Base-by-base conservation (phyloP, 2,888 invertebrate genomes). In the Pollenia griseotomentosa region DNA sequence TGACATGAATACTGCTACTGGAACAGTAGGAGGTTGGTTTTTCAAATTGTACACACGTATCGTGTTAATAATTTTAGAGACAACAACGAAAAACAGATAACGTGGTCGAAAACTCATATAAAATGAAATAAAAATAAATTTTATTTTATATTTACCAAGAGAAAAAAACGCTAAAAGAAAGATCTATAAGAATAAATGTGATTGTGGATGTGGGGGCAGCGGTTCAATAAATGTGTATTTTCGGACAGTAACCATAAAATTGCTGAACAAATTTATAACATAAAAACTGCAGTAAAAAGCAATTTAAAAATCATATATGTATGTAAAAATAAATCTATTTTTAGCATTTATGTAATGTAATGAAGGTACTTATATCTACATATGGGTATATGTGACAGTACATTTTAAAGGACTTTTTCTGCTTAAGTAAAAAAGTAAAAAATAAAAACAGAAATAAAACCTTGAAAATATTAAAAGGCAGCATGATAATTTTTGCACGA, bases 71-170 rank as follows among this genome's bases (percentile, higher is more conserved):
- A 16, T 33, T 61, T 74, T 48, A 74, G 16, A 61, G 12, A 40
- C 74, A 61, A 61, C 48, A 73, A n/a, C 57, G 14, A 73, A 51
- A 23, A 14, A 55, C 14, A 55, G 19, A 55, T 55, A 55, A 53
- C 6, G 33, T 44, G 55, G 14, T 14, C 57, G 14, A 59, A 48
- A 73, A 59, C 23, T 23, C n/a, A 55, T 33, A 73, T 9, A n/a
- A 46, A 33, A 48, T 5, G n/a, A 14, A 48, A 44, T 44, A 59
- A 19, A 46, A 59, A 12, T 14, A 53, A 14, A 11, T 5, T 53
- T 53, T 53, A n/a, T 53, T 53, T 55, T 42, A 23, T 57, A 57
- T 71, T 71, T 44, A 42, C 14, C 9, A 33, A 9, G 33, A 51
- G 14, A 51, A 51, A 14, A 55, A 55, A 59, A n/a, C n/a, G 14